These are phyloP conservation scores for Rousettus leschenaultii DNA, from an alignment of 2,113 vertebrate genomes.

Conservation along the genomic window DNA sequence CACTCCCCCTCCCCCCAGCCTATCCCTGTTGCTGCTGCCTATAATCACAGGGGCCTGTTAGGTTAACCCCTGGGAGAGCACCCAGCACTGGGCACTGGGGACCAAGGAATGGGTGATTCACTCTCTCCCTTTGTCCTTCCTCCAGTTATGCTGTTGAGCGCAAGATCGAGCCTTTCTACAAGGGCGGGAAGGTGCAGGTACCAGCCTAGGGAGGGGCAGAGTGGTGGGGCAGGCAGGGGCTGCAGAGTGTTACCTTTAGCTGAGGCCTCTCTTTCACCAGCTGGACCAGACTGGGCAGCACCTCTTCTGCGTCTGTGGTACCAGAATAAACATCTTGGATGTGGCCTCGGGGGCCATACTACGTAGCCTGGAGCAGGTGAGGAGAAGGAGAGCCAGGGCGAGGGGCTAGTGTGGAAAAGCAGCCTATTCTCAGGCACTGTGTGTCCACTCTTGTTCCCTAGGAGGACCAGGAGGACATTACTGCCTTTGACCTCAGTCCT, in stretches of 20 bases:
- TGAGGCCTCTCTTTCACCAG: constrained; percentile 74
- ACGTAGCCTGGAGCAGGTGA: constrained; percentile 91
- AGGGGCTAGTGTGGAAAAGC: neutral
- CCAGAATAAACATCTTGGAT: constrained; percentile 89
- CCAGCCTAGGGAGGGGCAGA: neutral
- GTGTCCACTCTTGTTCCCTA: constrained; percentile 39
- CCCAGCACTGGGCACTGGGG: neutral
- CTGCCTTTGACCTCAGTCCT: constrained; percentile 89
- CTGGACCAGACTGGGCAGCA: constrained; percentile 89
- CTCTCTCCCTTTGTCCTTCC: fast-evolving
- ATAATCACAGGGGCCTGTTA: neutral
- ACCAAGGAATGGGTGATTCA: neutral
- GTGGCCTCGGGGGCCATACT: constrained; percentile 87
- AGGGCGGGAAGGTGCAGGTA: constrained; percentile 96
- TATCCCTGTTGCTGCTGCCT: neutral
- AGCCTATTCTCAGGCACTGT: neutral
- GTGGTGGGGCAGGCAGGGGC: neutral
- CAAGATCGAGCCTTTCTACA: constrained; percentile 97
- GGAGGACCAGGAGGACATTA: constrained; percentile 97
- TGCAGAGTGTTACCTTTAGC: neutral
- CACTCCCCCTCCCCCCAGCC: no score
- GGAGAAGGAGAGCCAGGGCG: neutral
- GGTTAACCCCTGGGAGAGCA: neutral
- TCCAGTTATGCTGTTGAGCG: constrained; percentile 87
- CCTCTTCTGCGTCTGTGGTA: constrained; percentile 92